Base-by-base conservation (phyloP, 2,113 vertebrate genomes). In the Nothoprocta perdicaria region DNA sequence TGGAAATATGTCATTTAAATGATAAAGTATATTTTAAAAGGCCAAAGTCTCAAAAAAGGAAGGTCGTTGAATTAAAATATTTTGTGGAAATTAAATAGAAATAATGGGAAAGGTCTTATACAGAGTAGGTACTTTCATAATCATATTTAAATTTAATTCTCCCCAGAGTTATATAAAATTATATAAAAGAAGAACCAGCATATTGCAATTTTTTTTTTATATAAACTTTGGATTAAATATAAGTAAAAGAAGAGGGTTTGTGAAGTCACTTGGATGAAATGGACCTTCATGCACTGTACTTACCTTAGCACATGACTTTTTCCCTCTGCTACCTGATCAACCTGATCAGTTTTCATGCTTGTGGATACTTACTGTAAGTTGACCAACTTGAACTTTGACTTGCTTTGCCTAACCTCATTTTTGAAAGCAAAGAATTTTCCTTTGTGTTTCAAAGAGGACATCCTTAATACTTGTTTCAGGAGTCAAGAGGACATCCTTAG, bases 371-470 rank as follows among this genome's bases (percentile, higher is more conserved):
- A 40, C 61, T 63, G 35, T n/a, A 63, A 81, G 38, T 17, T 40
- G 33, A 43, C 27, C 23, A n/a, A 1, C 12, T 29, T 63, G 14
- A 40, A 3, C 0, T 31, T 33, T 50, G 68, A 78, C 1, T 0
- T 33, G 11, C 35, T 58, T 65, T 41, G 38, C 26, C 52, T 80
- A 57, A 29, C 43, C 18, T 62, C 33, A 5, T n/a, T 38, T 86
- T 88, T 55, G 31, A 50, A 50, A 71, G 38, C 31, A 55, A n/a
- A 31, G 78, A 24, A 38, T 84, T 86, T 68, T 66, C 31, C 57
- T 75, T 62, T 38, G 33, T 62, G 19, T 68, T 73, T 65, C 78
- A 92, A 73, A 16, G 2, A 21, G 62, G 8, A n/a, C 14, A 78
- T 38, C 61, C 26, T 17, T 60, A 53, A 35, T 65, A 31, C 38